Base-by-base conservation (phyloP, 2,888 invertebrate genomes). In the Heteromurus nitidus region DNA sequence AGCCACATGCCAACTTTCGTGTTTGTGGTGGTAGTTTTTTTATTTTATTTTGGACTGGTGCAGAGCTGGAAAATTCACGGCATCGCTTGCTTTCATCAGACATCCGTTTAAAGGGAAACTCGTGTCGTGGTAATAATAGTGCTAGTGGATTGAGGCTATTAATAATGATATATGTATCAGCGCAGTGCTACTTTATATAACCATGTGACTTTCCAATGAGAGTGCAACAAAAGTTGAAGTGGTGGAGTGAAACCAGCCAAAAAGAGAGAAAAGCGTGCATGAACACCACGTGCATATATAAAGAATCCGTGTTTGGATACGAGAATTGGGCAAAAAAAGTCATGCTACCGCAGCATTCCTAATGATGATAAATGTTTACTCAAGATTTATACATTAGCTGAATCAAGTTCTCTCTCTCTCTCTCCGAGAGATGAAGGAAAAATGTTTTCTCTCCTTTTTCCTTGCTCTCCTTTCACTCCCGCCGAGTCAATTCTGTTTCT, bases 361-460 rank as follows among this genome's bases (percentile, higher is more conserved):
- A 82, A 75, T 76, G 69, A 65, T 82, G 81, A 82, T 76, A 82
- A 82, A 82, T 82, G 79, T 70, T 74, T 64, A 60, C 75, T 47
- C 75, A 58, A 68, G 60, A 68, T 67, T 76, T 76, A 58, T 65
- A 74, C 74, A 74, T 74, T 74, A 74, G 74, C 53, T 1, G 65
- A 64, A 74, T 74, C 74, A 74, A 74, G 50, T 68, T 68, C 26
- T 55, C 24, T n/a, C n/a, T n/a, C n/a, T n/a, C n/a, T n/a, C n/a
- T n/a, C n/a, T n/a, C 24, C 26, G 55, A 9, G 55, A 55, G n/a
- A 47, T n/a, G 47, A 3, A n/a, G 47, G 47, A 47, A 47, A 36
- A 36, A 36, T 26, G 20, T 44, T 65, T 74, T 74, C 50, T 28
- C 62, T 53, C 53, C 20, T 50, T 42, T 22, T 72, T 24, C 60